These are phyloP conservation scores for Gephyroberyx darwinii DNA, from an alignment of 2,797 vertebrate species.

Conservation along the genomic window DNA sequence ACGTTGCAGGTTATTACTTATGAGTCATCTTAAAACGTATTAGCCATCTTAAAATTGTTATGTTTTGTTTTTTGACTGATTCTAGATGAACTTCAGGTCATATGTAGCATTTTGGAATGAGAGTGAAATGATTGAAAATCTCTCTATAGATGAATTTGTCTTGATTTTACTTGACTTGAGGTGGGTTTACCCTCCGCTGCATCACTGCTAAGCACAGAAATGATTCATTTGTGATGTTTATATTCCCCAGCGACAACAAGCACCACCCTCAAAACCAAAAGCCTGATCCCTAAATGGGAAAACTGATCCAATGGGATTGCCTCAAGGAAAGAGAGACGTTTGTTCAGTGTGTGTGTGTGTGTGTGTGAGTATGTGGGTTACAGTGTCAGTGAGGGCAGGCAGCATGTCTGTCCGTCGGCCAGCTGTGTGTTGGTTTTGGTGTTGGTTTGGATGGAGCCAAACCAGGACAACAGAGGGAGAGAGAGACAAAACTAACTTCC, in stretches of 20 bases:
- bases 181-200: background rate
- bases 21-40: too few species aligned
- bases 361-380: background rate
- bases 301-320: background rate
- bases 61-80: too few species aligned
- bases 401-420: background rate
- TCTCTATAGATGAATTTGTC: background rate
- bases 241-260: background rate
- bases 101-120: too few species aligned
- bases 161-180: background rate
- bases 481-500: background rate
- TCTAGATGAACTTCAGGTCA: too few species aligned
- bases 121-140: background rate
- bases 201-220: background rate
- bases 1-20: too few species aligned
- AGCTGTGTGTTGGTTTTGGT: slow-evolving; percentile 2
- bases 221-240: too few species aligned
- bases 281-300: slow-evolving; percentile 2
- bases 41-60: too few species aligned
- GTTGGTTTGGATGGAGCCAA: slow-evolving; percentile 12
- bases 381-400: background rate
- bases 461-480: slow-evolving; percentile 17
- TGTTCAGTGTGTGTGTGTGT: slow-evolving; percentile 9
- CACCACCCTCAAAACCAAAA: slow-evolving; percentile 4
- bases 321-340: background rate